Base-by-base conservation (phyloP, 1,140 invertebrate genomes). In the Melitaea cinxia region DNA sequence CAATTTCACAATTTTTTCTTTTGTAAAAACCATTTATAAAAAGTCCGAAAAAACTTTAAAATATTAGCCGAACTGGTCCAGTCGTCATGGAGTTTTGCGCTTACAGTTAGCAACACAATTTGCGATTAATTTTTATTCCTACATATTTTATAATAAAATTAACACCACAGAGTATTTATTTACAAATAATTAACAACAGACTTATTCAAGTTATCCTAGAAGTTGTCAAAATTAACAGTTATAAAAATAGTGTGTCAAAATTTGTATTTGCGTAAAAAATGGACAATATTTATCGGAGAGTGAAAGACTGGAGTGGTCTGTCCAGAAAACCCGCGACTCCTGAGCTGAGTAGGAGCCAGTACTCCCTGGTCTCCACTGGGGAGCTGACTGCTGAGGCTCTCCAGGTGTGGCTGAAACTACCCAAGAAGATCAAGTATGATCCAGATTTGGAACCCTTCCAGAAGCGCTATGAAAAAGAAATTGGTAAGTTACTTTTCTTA, bases 381-480 rank as follows among this genome's bases (percentile, higher is more conserved):
- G 93, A 93, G 75, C 85, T 93, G 72, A 93, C 93, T 5, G 91
- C 93, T 53, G 94, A 94, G 35, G 92, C 93, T 9, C 79, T 94
- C 26, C 92, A 93, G 72, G 89, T 94, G 45, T 94, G 94, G 94
- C 85, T 92, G 39, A 91, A 92, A 33, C 72, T 94, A 47, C 94
- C 94, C 2, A 93, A 93, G 68, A 92, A 92, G 57, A 93, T 94
- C 71, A 93, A 93, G 30, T 89, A 94, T 69, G 93, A 94, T 78
- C 94, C 94, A 1, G 93, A 92, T 49, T 80, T 94, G 66, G 93
- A 92, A 30, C 88, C 91, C 39, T 94, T 94, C 77, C 91, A 92
- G 59, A 91, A 91, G 66, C 90, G 93, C 77, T 94, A 94, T 68
- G 93, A 94, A 66, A 93, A 92, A 64, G 80, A 93, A 28, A 89